Base-by-base conservation (phyloP, 2,797 vertebrate genomes). In the Gadopsis bispinosus region DNA sequence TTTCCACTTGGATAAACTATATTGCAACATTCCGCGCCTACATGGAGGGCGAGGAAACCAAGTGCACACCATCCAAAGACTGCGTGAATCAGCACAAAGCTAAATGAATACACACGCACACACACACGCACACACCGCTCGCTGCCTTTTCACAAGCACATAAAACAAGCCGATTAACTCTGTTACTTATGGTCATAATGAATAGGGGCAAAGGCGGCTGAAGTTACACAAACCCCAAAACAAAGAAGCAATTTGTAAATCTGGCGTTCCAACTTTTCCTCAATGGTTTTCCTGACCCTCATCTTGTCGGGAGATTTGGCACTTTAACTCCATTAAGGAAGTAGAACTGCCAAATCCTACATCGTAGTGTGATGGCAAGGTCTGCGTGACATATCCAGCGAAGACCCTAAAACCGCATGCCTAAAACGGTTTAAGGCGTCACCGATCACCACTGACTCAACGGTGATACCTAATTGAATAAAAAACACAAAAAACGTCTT, bases 161-260 rank as follows among this genome's bases (percentile, higher is more conserved):
- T 65, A 7, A 66, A 70, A 62, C 29, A 43, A 53, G 13, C 20
- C 26, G 59, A 69, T 53, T 10, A 54, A 26, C 12, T 47, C 1
- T 69, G 48, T 31, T 41, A 20, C 19, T 60, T 31, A 13, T 39
- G 20, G 9, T 58, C 39, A 29, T 43, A 29, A 70, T 9, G 19
- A 70, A 61, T 3, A 3, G 2, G 16, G 31, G 12, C 26, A 29
- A 48, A n/a, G 10, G 14, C 1, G 0, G 17, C 20, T 31, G 3
- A 69, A 75, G 29, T 64, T n/a, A 26, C 43, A 17, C 6, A 55
- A 51, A 67, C 11, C 19, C 17, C 7, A 26, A 20, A 64, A 69
- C 20, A 62, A 45, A 19, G 43, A 14, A 43, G 29, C 26, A 69
- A 55, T 48, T 55, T 47, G n/a, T 14, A 55, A 66, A 54, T 65